Base-by-base conservation (phyloP, 2,113 vertebrate genomes). In the Choloepus hoffmanni region DNA sequence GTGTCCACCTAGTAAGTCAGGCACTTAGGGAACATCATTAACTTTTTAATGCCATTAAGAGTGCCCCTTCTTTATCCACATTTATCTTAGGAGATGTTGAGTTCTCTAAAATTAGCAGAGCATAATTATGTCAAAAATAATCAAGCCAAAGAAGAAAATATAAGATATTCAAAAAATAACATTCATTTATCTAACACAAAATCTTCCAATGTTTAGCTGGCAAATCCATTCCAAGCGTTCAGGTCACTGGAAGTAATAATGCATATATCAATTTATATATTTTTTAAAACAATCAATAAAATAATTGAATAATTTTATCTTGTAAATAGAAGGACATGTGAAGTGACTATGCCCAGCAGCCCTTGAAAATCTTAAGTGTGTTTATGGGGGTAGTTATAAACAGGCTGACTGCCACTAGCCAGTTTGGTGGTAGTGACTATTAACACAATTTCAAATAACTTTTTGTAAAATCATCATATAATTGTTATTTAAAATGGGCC, bases 241-340 rank as follows among this genome's bases (percentile, higher is more conserved):
- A 94, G 79, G 68, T 82, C 62, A 93, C 4, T 55, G 55, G 86
- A 65, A 15, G 15, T 13, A 86, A 4, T 63, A 70, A 86, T 73
- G 73, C 26, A 67, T 60, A 79, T 48, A 94, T 92, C 26, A 83
- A 92, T 85, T 92, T 45, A 24, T 83, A 77, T 10, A 78, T 86
- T 36, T 21, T 0, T 65, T 82, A 94, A 92, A n/a, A 5, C 19
- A 93, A 43, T 77, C n/a, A 50, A 45, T 53, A 94, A 92, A 92
- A 70, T 60, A 85, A 94, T 23, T 90, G 16, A 68, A 65, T n/a
- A 92, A 77, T 62, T 40, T 58, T 92, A 18, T 85, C 45, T 83
- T 88, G 53, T 85, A 90, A 87, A 85, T 12, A 93, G n/a, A 90
- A 89, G 33, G 43, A 11, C 45, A 85, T 53, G 0, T 53, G 14